A percentile compares a stretch with the other conserved stretches of the same genome.
Evolutionary conservation across 2,797 vertebrate species (phyloP).

Genomic region (Tangara arthus): DNA sequence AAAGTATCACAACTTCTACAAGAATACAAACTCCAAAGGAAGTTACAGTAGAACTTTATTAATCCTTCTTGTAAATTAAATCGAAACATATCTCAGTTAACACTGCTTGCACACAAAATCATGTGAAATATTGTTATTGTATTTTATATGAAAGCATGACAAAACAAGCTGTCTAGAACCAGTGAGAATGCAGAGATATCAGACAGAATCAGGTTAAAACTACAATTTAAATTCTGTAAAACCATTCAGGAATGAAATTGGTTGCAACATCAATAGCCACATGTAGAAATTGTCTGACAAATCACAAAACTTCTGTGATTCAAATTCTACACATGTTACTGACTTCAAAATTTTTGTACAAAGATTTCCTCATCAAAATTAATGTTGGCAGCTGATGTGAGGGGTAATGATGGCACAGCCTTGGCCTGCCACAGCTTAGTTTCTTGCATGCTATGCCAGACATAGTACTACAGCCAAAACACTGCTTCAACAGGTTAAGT

Average conservation of each 20-base stretch:
- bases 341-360: not conserved
- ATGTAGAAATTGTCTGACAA: constrained; percentile 8
- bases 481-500: not conserved
- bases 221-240: constrained; percentile 37
- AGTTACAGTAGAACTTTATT: constrained; percentile 46
- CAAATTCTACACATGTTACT: not conserved
- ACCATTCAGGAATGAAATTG: not conserved
- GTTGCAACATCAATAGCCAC: not conserved
- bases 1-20: not conserved
- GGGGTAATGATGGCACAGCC: not conserved
- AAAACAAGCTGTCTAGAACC: not conserved
- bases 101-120: not conserved
- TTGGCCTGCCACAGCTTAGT: not conserved
- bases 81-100: not conserved
- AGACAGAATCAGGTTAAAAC: not conserved
- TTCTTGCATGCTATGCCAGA: not conserved
- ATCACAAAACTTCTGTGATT: not conserved
- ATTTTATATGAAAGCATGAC: not conserved
- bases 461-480: not conserved
- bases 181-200: not conserved
- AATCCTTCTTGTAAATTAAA: constrained; percentile 10
- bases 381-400: not conserved
- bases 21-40: constrained; percentile 39
- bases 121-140: not conserved
- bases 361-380: not conserved